Percentiles rank a stretch among this genome's conserved stretches.
Conservation (phyloP, 2,888 invertebrate species). For the Sphecodes monilicornis region DNA sequence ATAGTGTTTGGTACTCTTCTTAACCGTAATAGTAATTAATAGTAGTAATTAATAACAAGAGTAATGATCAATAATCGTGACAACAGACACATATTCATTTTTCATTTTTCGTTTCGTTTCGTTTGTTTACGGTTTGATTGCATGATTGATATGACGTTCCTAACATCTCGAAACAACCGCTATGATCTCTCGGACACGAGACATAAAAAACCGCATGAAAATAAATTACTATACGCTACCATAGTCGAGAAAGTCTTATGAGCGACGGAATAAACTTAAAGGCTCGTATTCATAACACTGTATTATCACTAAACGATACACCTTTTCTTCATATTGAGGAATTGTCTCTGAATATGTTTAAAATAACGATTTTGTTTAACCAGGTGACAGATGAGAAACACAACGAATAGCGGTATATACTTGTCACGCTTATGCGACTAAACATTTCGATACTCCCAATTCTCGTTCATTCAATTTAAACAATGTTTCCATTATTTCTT, state of each 20-base stretch:
- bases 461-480: neutral
- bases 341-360: too few species aligned
- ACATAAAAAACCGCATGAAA: slow-evolving; percentile 76
- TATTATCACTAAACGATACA: slow-evolving; percentile 55
- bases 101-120: slow-evolving; percentile 7
- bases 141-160: slow-evolving; percentile 82
- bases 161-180: slow-evolving; percentile 70
- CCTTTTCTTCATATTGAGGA: slow-evolving; percentile 25
- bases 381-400: neutral
- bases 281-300: slow-evolving; percentile 62
- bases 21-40: slow-evolving; percentile 50
- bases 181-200: slow-evolving; percentile 68
- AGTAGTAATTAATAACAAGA: slow-evolving; percentile 51
- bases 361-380: neutral
- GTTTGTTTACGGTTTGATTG: slow-evolving; percentile 78
- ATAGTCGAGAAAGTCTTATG: slow-evolving; percentile 80
- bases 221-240: slow-evolving; percentile 82
- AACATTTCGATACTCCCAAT: neutral
- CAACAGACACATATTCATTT: slow-evolving; percentile 51
- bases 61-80: slow-evolving; percentile 57
- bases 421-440: neutral
- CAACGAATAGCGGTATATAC: neutral
- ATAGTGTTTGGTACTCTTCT: slow-evolving; percentile 45
- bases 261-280: slow-evolving; percentile 78
- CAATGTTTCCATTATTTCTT: neutral